Conservation (phyloP, 2,797 vertebrate genomes). For the Eulemur rubriventer region DNA sequence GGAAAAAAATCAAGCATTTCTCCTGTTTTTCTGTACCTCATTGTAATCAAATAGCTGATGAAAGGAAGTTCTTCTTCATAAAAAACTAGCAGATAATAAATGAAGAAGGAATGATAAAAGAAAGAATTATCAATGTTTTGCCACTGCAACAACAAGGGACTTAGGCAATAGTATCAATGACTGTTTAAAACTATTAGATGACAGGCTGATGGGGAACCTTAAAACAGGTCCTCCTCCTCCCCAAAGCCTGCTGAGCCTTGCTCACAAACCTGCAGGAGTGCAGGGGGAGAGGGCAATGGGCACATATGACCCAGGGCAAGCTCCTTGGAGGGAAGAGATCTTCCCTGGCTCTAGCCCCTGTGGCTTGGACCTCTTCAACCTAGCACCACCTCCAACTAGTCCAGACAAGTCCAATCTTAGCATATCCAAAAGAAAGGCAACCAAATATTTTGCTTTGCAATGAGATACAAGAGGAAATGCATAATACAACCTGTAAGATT, state of each 20-base stretch:
- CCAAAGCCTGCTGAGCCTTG: neutral
- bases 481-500: neutral
- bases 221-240: neutral
- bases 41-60: neutral
- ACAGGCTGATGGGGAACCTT: neutral
- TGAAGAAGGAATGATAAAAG: neutral
- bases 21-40: neutral
- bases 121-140: neutral
- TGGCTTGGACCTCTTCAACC: slow-evolving; percentile 62
- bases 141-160: neutral
- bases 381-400: slow-evolving; percentile 78
- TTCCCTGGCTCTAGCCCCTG: slow-evolving; percentile 42
- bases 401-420: slow-evolving; percentile 78
- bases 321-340: neutral
- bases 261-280: neutral
- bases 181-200: neutral
- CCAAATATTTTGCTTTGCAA: neutral
- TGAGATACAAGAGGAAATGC: neutral
- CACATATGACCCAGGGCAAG: neutral
- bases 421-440: neutral
- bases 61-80: neutral
- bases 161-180: neutral
- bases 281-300: neutral
- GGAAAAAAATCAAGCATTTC: neutral
- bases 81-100: neutral